Percentiles rank a stretch among this genome's conserved stretches.
Evolutionary conservation across 2,113 vertebrate species (phyloP).

Genomic region (Sinocyclocheilus rhinocerous): DNA sequence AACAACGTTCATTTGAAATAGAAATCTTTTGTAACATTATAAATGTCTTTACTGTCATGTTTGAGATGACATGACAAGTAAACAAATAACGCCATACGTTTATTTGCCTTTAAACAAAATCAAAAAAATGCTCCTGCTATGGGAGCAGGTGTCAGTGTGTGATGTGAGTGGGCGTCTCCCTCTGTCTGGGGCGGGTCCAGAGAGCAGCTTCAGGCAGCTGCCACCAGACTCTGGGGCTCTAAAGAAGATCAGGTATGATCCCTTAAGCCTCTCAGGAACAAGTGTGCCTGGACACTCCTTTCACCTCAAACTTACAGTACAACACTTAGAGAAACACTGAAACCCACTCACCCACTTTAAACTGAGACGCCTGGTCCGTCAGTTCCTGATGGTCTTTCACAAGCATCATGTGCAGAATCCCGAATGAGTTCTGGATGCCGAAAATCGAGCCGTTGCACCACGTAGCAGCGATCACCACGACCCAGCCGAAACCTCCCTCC

Average conservation of each 20-base stretch:
- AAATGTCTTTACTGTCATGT: too few species aligned
- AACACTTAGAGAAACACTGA: conserved; percentile 7
- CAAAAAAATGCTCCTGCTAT: too few species aligned
- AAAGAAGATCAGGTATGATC: background rate
- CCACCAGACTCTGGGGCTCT: background rate
- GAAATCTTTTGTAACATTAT: too few species aligned
- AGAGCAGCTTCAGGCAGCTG: background rate
- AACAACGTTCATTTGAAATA: too few species aligned
- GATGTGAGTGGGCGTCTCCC: background rate
- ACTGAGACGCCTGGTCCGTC: conserved; percentile 80
- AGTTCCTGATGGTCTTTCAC: conserved; percentile 77
- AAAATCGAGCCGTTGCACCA: conserved; percentile 99
- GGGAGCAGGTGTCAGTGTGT: too few species aligned
- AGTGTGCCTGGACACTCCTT: conserved; percentile 2
- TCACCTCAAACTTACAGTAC: background rate
- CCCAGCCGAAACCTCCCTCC: conserved; percentile 93
- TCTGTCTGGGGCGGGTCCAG: background rate
- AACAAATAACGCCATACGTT: too few species aligned
- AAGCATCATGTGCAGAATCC: conserved; percentile 92
- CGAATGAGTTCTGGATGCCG: conserved; percentile 97
- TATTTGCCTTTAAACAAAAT: too few species aligned
- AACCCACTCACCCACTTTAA: conserved; percentile 90
- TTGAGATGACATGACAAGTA: too few species aligned
- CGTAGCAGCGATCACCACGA: conserved; percentile 93
- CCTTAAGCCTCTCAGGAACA: conserved; percentile 20